Conservation (phyloP, 1,140 invertebrate genomes). For the Drosophila sulfurigaster region DNA sequence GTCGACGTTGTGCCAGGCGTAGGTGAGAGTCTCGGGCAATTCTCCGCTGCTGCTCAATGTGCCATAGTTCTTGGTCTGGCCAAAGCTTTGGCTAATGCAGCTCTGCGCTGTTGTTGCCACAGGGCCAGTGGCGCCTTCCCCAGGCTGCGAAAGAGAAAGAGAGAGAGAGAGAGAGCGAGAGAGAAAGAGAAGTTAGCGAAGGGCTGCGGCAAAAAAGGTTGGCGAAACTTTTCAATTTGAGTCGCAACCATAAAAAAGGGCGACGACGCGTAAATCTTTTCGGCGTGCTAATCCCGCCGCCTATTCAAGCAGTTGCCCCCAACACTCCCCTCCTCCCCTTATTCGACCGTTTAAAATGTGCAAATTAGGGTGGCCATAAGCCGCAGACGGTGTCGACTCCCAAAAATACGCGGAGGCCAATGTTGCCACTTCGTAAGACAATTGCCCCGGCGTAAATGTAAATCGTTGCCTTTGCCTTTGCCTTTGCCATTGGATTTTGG, state of each 20-base stretch:
- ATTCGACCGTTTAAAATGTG: constrained; percentile 77
- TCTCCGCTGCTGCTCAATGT: constrained; percentile 53
- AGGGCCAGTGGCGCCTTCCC: constrained; percentile 9
- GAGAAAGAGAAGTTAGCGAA: constrained; percentile 7
- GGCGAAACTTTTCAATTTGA: constrained; percentile 75
- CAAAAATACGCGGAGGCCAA: constrained; percentile 24
- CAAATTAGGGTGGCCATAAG: constrained; percentile 79
- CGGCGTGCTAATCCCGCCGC: constrained; percentile 64
- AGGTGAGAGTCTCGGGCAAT: constrained; percentile 87
- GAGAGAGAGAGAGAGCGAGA: constrained; percentile 9
- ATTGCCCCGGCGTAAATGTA: constrained; percentile 64
- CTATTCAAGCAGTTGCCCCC: neutral
- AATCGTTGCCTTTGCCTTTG: constrained; percentile 45
- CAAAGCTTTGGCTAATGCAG: constrained; percentile 66
- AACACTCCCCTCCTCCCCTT: neutral
- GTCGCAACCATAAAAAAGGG: constrained; percentile 71
- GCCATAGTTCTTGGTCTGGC: constrained; percentile 76
- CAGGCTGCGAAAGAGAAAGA: constrained; percentile 17
- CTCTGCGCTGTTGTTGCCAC: constrained; percentile 50
- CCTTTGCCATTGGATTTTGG: constrained; percentile 36
- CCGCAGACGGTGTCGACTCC: constrained; percentile 50
- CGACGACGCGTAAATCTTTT: constrained; percentile 76
- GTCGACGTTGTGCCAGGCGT: constrained; percentile 90
- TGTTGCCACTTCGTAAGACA: constrained; percentile 79
- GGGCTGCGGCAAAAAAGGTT: constrained; percentile 26